These are phyloP conservation scores for Fringilla coelebs DNA, from an alignment of 2,797 vertebrate species.

Conservation along the genomic window DNA sequence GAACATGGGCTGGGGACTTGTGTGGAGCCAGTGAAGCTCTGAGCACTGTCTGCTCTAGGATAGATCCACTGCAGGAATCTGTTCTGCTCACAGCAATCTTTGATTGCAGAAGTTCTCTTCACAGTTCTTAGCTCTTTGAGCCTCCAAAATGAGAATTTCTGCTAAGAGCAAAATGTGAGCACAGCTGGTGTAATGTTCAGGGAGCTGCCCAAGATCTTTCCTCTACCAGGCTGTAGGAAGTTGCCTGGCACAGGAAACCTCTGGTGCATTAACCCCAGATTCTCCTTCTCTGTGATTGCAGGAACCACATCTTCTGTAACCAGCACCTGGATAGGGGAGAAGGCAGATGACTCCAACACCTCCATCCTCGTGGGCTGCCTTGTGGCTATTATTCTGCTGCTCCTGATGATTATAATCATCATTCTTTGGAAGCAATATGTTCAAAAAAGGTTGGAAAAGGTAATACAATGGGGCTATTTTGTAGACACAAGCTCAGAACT, in stretches of 20 bases:
- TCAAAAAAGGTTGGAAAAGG: conserved; percentile 90
- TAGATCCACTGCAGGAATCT: neutral
- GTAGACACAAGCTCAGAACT: neutral
- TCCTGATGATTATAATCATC: conserved; percentile 87
- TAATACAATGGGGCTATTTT: conserved; percentile 25
- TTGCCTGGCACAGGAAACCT: neutral
- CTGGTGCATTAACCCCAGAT: neutral
- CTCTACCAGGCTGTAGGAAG: neutral
- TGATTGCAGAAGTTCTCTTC: neutral
- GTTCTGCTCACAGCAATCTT: neutral
- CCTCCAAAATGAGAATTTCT: neutral
- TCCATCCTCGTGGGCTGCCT: conserved; percentile 88
- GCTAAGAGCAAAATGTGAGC: neutral
- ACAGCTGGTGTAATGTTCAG: neutral
- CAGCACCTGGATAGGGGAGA: conserved; percentile 59
- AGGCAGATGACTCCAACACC: conserved; percentile 76
- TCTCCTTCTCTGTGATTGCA: conserved; percentile 26
- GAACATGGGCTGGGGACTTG: neutral
- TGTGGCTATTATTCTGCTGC: conserved; percentile 89
- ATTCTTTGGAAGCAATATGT: conserved; percentile 92
- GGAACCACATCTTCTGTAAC: conserved; percentile 72
- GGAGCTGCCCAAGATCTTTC: neutral
- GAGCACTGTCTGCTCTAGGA: neutral
- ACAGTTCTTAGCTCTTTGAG: neutral
- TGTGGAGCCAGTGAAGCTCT: neutral